phyloP scores from a whole-genome alignment of 2,888 invertebrate genomes.

The Xanthia togata region DNA sequence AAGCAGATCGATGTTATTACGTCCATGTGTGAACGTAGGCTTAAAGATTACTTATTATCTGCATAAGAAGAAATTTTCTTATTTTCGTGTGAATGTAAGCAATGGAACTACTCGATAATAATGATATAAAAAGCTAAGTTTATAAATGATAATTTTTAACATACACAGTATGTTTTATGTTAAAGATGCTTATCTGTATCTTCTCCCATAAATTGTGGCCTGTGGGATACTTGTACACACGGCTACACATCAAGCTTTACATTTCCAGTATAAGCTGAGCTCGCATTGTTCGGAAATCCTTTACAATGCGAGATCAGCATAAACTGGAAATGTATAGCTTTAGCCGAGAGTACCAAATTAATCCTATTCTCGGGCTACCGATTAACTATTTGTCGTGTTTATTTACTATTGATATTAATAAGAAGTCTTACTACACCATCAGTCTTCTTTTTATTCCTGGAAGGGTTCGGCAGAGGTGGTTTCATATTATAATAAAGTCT shows the following conservation, averaged over 20 bases:
- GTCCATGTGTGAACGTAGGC: too few species aligned
- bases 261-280: too few species aligned
- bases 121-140: constrained; percentile 12
- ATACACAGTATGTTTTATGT: constrained; percentile 7
- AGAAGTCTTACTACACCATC: background rate
- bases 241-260: too few species aligned
- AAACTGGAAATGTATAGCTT: too few species aligned
- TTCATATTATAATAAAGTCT: constrained; percentile 7
- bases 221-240: constrained; percentile 25
- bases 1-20: too few species aligned
- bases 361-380: constrained; percentile 14
- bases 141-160: constrained; percentile 6
- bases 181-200: constrained; percentile 11
- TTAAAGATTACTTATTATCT: background rate
- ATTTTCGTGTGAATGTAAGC: background rate
- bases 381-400: constrained; percentile 22
- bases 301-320: too few species aligned
- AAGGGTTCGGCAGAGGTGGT: background rate
- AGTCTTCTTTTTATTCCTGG: background rate
- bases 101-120: constrained; percentile 2
- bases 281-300: too few species aligned
- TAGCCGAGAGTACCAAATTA: too few species aligned
- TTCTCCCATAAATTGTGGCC: constrained; percentile 11
- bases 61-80: background rate
- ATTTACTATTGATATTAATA: constrained; percentile 13